Evolutionary conservation across 1,140 invertebrate species (phyloP), one percentile per base, ranked within the genome.

Genomic region (Hyles euphorbiae): DNA sequence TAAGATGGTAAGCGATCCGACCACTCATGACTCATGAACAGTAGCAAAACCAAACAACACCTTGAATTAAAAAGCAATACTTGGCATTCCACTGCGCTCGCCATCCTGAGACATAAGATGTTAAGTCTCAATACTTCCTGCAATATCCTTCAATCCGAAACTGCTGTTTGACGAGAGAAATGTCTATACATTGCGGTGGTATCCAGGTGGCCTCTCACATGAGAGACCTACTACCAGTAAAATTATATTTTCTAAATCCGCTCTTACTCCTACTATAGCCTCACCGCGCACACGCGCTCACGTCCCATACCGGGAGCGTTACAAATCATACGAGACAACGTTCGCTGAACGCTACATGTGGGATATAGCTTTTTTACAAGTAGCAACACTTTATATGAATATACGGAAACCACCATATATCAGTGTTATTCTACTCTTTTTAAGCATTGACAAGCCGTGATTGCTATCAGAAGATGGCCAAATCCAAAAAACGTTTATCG

Each of bases 221-320:
- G 4, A 8, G 36, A 5, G 4, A 5, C 36, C 4, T 40, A 40
- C 4, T 3, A 5, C 36, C 4, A 40, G 36, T 40, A 36, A 36
- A 36, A 3, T 47, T 5, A 12, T 11, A 5, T 48, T 10, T 12
- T 11, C 3, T 53, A 53, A 58, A 55, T 51, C 53, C 63, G 62
- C 65, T 56, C 6, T 10, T 10, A 4, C 12, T 11, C 11, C n/a
- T 54, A 75, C 48, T 45, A 51, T 54, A 12, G 3, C 6, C 57
- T 3, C 52, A 47, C 4, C 59, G 43, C 22, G n/a, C 44, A 10
- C 58, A 67, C 61, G 63, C 68, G 70, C 67, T 66, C 78, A 83
- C 80, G 80, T 81, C 75, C 70, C 52, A 53, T 36, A 58, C 63
- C 72, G 70, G 78, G 76, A 77, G 80, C 76, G 70, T 78, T 75